These are phyloP conservation scores for Bursaphelenchus okinawaensis DNA, from an alignment of 2,888 invertebrate genomes.

Conservation along the genomic window DNA sequence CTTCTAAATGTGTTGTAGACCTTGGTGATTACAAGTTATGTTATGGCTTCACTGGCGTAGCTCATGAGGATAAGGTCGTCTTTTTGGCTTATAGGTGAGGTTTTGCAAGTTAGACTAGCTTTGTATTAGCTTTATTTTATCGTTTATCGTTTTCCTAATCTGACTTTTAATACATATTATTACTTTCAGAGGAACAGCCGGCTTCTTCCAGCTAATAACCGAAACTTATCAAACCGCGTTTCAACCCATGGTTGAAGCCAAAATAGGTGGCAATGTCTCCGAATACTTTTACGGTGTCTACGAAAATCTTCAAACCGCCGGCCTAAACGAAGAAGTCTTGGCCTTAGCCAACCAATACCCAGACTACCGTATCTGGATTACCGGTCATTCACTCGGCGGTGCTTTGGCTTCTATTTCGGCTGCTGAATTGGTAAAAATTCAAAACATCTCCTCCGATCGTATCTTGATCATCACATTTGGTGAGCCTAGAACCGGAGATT, in stretches of 20 bases:
- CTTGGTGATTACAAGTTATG: neutral
- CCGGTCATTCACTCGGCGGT: slow-evolving; percentile 39
- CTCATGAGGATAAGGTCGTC: neutral
- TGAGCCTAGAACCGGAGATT: slow-evolving; percentile 41
- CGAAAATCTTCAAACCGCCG: slow-evolving; percentile 32
- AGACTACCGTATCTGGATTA: slow-evolving; percentile 23
- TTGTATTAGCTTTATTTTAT: too few species aligned
- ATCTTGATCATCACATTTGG: slow-evolving; percentile 34
- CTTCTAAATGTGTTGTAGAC: neutral
- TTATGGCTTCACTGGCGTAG: neutral
- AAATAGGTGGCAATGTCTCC: slow-evolving; percentile 37
- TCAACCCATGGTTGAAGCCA: too few species aligned
- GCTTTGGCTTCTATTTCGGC: slow-evolving; percentile 40
- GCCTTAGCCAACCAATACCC: slow-evolving; percentile 20
- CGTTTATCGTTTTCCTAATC: too few species aligned
- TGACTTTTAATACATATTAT: too few species aligned
- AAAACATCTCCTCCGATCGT: slow-evolving; percentile 12
- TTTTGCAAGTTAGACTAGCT: too few species aligned
- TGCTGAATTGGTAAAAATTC: slow-evolving; percentile 31
- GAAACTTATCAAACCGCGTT: too few species aligned
- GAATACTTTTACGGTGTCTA: slow-evolving; percentile 39
- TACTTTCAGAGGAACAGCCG: too few species aligned
- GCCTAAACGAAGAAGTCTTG: neutral
- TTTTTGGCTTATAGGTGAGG: slow-evolving; percentile 2
- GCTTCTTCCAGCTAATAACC: too few species aligned